phyloP scores from a whole-genome alignment of 2,888 invertebrate genomes.

The Lithophane leautieri region DNA sequence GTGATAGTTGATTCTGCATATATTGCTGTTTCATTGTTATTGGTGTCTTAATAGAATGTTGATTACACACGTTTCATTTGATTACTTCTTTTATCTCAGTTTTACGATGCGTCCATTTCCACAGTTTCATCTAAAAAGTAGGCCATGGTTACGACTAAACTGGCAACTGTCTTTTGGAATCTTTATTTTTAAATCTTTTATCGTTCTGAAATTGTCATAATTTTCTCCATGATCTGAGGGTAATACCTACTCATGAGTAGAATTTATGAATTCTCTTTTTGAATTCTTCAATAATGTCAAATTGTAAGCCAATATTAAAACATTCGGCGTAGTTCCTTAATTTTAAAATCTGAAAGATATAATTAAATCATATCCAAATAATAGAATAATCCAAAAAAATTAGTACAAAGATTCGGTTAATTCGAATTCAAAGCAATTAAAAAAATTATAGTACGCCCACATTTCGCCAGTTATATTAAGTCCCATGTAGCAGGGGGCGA shows the following conservation, averaged over 20 bases:
- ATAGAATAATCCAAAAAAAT: neutral
- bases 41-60: neutral
- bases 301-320: neutral
- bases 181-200: conserved; percentile 15
- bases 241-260: neutral
- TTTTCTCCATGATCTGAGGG: neutral
- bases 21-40: neutral
- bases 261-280: neutral
- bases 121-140: conserved; percentile 30
- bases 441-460: too few species aligned
- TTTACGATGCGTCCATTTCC: conserved; percentile 39
- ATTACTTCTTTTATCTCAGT: conserved; percentile 48
- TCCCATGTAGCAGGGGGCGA: too few species aligned
- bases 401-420: neutral
- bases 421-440: neutral
- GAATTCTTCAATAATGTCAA: neutral
- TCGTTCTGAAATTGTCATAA: neutral
- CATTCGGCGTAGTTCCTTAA: too few species aligned
- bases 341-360: too few species aligned
- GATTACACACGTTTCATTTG: conserved; percentile 3
- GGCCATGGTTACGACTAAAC: conserved; percentile 45
- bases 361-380: too few species aligned
- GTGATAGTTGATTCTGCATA: neutral
- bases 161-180: conserved; percentile 9
- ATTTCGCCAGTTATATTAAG: too few species aligned